Evolutionary conservation across 2,113 vertebrate species (phyloP).

Genomic region (Burhinus oedicnemus): DNA sequence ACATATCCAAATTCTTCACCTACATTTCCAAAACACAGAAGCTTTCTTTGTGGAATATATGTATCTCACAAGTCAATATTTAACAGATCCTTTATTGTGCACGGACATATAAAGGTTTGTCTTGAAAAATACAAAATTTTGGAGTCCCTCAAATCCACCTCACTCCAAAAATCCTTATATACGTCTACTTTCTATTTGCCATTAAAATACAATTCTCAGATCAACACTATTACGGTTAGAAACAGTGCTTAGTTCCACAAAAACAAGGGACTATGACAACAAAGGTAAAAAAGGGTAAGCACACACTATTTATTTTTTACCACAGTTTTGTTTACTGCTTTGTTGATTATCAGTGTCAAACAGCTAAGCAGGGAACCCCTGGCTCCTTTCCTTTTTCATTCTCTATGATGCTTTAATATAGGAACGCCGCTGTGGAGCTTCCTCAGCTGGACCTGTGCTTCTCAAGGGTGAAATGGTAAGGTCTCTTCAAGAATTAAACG

Average conservation of each 20-base stretch:
- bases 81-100: neutral
- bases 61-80: neutral
- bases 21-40: neutral
- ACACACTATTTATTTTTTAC: neutral
- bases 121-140: neutral
- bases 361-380: neutral
- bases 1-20: neutral
- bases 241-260: neutral
- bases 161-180: neutral
- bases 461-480: neutral
- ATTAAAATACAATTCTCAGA: neutral
- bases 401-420: neutral
- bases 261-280: neutral
- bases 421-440: neutral
- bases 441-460: neutral
- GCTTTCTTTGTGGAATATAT: neutral
- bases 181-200: neutral
- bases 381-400: neutral
- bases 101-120: neutral
- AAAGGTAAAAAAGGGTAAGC: neutral
- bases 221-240: neutral
- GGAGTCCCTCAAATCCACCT: neutral
- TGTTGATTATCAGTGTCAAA: neutral
- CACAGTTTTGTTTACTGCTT: neutral
- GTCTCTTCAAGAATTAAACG: neutral